A percentile compares a stretch with the other conserved stretches of the same genome.
Conservation (phyloP, 2,888 invertebrate genomes). For the Oscheius sp. region DNA sequence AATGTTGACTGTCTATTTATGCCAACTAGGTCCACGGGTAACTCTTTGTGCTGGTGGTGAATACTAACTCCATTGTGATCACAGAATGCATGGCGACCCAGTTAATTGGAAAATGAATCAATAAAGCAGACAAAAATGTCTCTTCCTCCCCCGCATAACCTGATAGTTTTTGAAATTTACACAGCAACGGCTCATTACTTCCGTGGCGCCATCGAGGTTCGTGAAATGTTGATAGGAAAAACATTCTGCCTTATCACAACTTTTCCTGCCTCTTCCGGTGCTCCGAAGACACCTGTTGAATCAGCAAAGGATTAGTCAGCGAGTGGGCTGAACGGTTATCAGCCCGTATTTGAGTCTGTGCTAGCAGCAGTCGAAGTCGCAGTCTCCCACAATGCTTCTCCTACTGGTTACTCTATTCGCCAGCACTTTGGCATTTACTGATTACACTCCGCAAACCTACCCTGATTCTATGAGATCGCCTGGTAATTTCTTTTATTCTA, state of each 20-base stretch:
- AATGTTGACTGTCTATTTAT: too few relatives aligned
- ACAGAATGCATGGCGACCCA: too few relatives aligned
- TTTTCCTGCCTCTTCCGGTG: conserved; percentile 11
- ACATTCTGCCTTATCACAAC: neutral
- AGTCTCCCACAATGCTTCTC: neutral
- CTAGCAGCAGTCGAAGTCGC: neutral
- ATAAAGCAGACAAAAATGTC: too few relatives aligned
- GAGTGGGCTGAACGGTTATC: conserved; percentile 34
- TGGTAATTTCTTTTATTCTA: neutral
- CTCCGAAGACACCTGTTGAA: conserved; percentile 11
- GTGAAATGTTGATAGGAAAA: conserved; percentile 2
- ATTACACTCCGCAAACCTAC: conserved; percentile 37
- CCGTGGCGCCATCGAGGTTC: conserved; percentile 16
- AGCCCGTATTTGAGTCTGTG: conserved; percentile 3
- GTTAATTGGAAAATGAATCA: too few relatives aligned
- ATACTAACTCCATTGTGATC: too few relatives aligned
- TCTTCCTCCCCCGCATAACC: too few relatives aligned
- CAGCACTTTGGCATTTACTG: neutral
- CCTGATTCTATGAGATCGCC: conserved; percentile 33
- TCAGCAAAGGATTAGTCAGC: conserved; percentile 25
- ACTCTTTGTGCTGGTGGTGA: too few relatives aligned
- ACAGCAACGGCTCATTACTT: conserved; percentile 26
- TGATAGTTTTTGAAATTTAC: conserved; percentile 1
- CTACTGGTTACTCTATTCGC: neutral
- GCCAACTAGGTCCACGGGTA: too few relatives aligned